Percentiles rank a stretch among this genome's conserved stretches.
phyloP scores from a whole-genome alignment of 2,113 vertebrate species.

The Nothocercus julius region DNA sequence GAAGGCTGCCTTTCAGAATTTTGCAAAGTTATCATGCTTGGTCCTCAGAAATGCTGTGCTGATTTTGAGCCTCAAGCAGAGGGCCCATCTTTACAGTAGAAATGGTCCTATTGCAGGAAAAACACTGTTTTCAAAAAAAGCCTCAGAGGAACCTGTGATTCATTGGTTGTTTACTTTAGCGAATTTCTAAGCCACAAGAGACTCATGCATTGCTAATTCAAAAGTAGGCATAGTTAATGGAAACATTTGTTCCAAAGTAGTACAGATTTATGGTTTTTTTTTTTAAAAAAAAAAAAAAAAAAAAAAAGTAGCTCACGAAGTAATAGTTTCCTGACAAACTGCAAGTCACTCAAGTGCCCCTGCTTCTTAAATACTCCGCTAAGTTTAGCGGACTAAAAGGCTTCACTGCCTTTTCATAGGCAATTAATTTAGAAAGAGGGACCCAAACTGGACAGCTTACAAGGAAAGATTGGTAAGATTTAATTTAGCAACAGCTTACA shows the following conservation, averaged over 20 bases:
- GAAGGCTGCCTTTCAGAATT: not conserved
- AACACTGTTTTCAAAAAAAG: conserved; percentile 5
- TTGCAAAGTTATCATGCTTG: not conserved
- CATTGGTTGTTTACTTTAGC: conserved; percentile 56
- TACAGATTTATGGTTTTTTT: not conserved
- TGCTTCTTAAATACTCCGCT: not conserved
- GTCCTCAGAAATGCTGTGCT: not conserved
- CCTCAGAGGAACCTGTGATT: conserved; percentile 31
- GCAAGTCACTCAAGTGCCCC: not conserved
- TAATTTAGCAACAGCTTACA: not conserved
- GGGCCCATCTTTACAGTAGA: not conserved
- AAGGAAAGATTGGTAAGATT: not conserved
- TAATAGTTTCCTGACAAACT: not conserved
- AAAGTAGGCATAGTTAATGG: conserved; percentile 46
- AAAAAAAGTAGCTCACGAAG: not conserved
- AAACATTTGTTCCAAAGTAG: conserved; percentile 23
- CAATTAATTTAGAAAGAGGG: not conserved
- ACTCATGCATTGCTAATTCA: conserved; percentile 34
- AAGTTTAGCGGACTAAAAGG: not conserved
- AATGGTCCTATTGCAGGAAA: not conserved
- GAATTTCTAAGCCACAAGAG: not conserved
- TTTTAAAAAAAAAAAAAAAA: too few relatives aligned
- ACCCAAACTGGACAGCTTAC: not conserved
- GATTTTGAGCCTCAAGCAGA: not conserved
- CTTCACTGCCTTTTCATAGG: not conserved